Base-by-base conservation (phyloP, 1,140 invertebrate species). In the Drosophila nigrodunni region DNA sequence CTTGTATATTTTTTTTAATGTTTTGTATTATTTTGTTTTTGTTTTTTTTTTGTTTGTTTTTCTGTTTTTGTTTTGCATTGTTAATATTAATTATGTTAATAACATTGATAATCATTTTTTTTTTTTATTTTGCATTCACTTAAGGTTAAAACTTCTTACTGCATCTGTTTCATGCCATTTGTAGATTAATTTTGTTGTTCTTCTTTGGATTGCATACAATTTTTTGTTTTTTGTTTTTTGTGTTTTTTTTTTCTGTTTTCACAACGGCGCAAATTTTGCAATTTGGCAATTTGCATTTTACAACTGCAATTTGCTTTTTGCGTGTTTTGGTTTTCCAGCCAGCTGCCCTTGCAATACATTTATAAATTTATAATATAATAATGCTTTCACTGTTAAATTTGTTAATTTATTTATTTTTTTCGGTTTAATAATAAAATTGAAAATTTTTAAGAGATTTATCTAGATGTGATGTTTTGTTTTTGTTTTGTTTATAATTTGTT, bases 51-150 rank as follows among this genome's bases (percentile, higher is more conserved):
- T 80, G 74, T 80, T 87, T 68, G 75, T 82, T 78, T 75, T 44
- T 74, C 69, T 82, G 47, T 52, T 79, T 70, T 58, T 30, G 73
- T 83, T 70, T 70, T 81, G 66, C 41, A 69, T 72, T 87, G 78
- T 87, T 87, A 82, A 88, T 88, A 88, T 88, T 88, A 88, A 88
- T 88, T 88, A 88, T 88, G 83, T 88, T 89, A 88, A 88, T 88
- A 88, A 88, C 83, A 88, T 88, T 88, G 85, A 88, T 88, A 88
- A 88, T 88, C 79, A 75, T 85, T 68, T 76, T 30, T 77, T 30
- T 77, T 81, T 76, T 30, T 77, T 81, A 49, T 77, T 82, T 78
- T 77, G 74, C 65, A 60, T 82, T 86, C 67, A 76, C 85, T 88
- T 88, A 88, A 88, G 73, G 77, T 80, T 88, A 88, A 88, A 88